Base-by-base conservation (phyloP, 2,113 vertebrate species). In the Grantiella picta region DNA sequence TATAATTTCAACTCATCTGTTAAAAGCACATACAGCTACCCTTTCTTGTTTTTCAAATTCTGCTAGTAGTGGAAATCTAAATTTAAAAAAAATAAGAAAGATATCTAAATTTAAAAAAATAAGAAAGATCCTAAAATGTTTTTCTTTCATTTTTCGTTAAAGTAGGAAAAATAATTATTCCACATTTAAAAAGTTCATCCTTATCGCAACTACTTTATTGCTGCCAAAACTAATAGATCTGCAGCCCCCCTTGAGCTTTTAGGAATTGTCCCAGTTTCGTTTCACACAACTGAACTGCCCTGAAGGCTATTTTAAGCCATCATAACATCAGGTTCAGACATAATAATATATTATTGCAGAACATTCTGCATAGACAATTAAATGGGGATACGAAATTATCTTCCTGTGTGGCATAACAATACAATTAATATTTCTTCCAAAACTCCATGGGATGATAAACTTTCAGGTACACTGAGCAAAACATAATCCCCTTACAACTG, bases 251-350 rank as follows among this genome's bases (percentile, higher is more conserved):
- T 63, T 89, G 86, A 91, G 89, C 52, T 87, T 92, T 92, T 52
- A 94, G 80, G 56, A 96, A 75, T 89, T 82, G 92, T 94, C 92
- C 94, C 57, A 45, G 53, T 94, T 97, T 89, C 1, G 1, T 82
- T 91, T 94, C 81, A 71, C 17, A 53, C 13, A 92, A 21, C 65
- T 1, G 0, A 94, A 61, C 44, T 89, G 64, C 89, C 89, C 73
- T 56, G 68, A 59, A 84, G 77, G 73, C 76, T 96, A 89, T 96
- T 97, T 94, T 95, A 95, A 95, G 81, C 56, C 49, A 24, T 85
- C 2, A 3, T 42, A 79, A 53, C 66, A 77, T 84, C 49, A 84
- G 54, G 53, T 84, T 95, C 77, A 86, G 70, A 84, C 69, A 73
- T 77, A 82, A 86, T 86, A 87, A 61, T 72, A 44, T 16, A 42